Percentiles rank a stretch among this genome's conserved stretches.
These are phyloP conservation scores for Heliornis fulica DNA, from an alignment of 2,113 vertebrate species.

Conservation along the genomic window DNA sequence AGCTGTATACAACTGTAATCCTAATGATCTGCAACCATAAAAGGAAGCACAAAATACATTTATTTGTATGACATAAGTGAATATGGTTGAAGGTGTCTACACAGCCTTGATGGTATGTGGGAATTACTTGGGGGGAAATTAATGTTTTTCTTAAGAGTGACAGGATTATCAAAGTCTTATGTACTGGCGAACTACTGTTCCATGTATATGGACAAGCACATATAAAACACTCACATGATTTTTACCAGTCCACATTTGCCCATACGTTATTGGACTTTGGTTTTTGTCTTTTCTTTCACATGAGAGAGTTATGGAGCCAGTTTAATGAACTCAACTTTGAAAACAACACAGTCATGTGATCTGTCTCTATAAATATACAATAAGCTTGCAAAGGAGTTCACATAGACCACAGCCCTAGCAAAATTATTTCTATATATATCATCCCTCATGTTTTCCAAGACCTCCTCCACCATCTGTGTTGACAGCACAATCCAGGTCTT, in stretches of 20 bases:
- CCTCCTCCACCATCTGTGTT: neutral
- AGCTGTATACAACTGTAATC: neutral
- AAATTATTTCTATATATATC: neutral
- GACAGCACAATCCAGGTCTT: fast-evolving
- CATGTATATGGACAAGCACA: neutral
- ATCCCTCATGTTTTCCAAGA: neutral
- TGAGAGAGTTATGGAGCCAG: neutral
- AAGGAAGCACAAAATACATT: neutral
- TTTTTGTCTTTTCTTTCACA: neutral
- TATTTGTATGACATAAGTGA: neutral
- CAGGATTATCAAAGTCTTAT: neutral
- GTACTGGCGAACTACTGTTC: neutral
- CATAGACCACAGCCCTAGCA: fast-evolving
- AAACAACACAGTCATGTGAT: neutral
- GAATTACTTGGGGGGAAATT: neutral
- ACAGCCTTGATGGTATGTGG: neutral
- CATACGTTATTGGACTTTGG: neutral
- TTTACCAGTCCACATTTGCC: neutral
- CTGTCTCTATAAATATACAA: neutral
- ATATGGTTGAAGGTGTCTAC: neutral
- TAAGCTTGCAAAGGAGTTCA: neutral
- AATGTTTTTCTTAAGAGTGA: neutral
- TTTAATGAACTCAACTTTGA: neutral
- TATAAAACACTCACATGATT: neutral
- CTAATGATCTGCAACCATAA: neutral